These are phyloP conservation scores for Strigops habroptila DNA, from an alignment of 2,113 vertebrate genomes.

Conservation along the genomic window DNA sequence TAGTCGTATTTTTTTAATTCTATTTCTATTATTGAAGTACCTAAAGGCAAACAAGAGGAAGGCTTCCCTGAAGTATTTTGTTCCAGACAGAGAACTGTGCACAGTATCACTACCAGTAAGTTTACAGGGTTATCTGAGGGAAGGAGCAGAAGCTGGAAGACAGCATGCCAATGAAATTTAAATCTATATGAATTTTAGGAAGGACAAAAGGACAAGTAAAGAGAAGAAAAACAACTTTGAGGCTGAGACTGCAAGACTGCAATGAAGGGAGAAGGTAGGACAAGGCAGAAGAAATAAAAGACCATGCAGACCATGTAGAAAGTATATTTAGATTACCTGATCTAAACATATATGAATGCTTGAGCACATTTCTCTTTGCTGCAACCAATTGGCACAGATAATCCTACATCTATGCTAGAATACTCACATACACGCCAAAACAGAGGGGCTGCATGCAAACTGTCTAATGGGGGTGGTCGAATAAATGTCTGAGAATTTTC, in stretches of 20 bases:
- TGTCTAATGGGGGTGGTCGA: fast-evolving
- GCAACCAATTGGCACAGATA: background rate
- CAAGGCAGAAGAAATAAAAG: background rate
- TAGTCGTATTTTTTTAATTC: background rate
- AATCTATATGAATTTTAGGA: background rate
- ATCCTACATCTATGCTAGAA: background rate
- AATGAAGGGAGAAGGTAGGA: background rate
- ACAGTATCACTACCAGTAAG: background rate
- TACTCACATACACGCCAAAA: fast-evolving
- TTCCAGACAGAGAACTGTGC: background rate
- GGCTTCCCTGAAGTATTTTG: background rate
- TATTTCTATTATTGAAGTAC: slow-evolving; percentile 1
- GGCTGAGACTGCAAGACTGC: background rate
- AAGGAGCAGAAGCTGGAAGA: background rate
- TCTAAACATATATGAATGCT: background rate
- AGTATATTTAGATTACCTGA: background rate
- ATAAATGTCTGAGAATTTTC: background rate
- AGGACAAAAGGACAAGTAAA: background rate
- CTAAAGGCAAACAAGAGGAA: background rate
- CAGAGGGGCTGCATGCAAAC: background rate
- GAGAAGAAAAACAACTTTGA: background rate
- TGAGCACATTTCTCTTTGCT: background rate
- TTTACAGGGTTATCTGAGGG: background rate
- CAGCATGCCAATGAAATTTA: background rate
- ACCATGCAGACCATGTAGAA: background rate